A percentile compares a stretch with the other conserved stretches of the same genome.
Conservation (phyloP, 2,888 invertebrate species). For the Julus scanicus region DNA sequence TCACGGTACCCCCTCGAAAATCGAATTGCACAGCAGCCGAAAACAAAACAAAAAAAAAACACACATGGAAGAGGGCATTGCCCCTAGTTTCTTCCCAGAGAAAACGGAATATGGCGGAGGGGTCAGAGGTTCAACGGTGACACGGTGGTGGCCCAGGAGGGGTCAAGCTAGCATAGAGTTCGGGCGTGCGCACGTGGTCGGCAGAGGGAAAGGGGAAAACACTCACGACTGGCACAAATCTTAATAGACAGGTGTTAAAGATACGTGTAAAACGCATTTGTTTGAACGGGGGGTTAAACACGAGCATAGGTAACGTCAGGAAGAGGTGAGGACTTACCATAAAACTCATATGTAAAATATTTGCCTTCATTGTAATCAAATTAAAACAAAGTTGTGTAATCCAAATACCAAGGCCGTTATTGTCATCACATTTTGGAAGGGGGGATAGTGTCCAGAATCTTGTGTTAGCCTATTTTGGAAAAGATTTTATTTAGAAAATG, state of each 20-base stretch:
- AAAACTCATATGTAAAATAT: background rate
- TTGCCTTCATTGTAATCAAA: no score
- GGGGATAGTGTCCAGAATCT: no score
- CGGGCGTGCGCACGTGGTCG: slow-evolving; percentile 7
- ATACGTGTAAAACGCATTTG: slow-evolving; percentile 4
- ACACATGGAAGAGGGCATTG: background rate
- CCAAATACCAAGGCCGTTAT: no score
- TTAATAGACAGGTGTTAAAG: slow-evolving; percentile 14
- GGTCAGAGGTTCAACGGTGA: slow-evolving; percentile 6
- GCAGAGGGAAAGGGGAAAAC: background rate
- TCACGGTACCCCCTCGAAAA: background rate
- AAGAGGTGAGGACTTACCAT: background rate
- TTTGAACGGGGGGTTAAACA: background rate
- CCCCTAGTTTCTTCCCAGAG: background rate
- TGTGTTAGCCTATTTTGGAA: no score
- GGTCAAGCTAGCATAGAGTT: slow-evolving; percentile 40
- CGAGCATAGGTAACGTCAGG: background rate
- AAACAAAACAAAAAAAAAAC: background rate
- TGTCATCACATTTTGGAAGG: no score
- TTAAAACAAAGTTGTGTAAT: no score
- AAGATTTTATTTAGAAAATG: no score
- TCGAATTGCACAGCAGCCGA: background rate
- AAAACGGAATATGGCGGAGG: slow-evolving; percentile 21
- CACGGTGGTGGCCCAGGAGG: background rate
- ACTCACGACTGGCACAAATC: background rate